These are phyloP conservation scores for Enteromius afrohamiltoni DNA, from an alignment of 2,797 vertebrate species.

Conservation along the genomic window DNA sequence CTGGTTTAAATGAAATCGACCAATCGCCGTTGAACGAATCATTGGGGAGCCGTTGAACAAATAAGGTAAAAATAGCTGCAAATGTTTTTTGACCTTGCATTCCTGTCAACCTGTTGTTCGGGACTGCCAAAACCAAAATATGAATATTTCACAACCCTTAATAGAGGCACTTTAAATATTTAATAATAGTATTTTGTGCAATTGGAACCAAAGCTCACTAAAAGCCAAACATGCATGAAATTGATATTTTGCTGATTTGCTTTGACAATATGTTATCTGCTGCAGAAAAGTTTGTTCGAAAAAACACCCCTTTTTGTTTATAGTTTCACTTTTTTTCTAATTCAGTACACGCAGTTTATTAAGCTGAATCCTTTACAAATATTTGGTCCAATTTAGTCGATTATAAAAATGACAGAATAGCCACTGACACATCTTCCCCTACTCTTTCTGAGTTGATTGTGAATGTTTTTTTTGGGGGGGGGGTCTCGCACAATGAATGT, in stretches of 20 bases:
- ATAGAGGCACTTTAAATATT: not conserved
- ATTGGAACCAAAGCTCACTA: not conserved
- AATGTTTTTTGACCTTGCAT: too few species aligned
- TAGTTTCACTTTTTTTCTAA: not conserved
- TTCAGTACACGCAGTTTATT: not conserved
- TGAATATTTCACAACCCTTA: too few species aligned
- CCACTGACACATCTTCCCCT: slow-evolving; percentile 10
- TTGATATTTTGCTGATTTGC: not conserved
- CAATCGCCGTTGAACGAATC: too few species aligned
- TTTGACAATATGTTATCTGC: not conserved
- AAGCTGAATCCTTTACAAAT: not conserved
- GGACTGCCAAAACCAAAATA: too few species aligned
- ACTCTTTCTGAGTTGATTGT: not conserved
- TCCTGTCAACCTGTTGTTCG: too few species aligned
- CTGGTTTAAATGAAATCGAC: too few species aligned
- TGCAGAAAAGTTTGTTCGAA: not conserved
- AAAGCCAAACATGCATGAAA: not conserved
- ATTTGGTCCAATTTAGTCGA: not conserved
- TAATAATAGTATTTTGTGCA: not conserved
- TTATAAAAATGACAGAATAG: not conserved
- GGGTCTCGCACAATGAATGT: slow-evolving; percentile 25
- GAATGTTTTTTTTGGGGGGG: not conserved
- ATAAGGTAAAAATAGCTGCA: too few species aligned
- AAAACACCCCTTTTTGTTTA: not conserved
- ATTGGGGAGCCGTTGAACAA: too few species aligned